Percentiles rank a stretch among this genome's conserved stretches.
phyloP scores from a whole-genome alignment of 2,888 invertebrate genomes.

The Linyphia triangularis region DNA sequence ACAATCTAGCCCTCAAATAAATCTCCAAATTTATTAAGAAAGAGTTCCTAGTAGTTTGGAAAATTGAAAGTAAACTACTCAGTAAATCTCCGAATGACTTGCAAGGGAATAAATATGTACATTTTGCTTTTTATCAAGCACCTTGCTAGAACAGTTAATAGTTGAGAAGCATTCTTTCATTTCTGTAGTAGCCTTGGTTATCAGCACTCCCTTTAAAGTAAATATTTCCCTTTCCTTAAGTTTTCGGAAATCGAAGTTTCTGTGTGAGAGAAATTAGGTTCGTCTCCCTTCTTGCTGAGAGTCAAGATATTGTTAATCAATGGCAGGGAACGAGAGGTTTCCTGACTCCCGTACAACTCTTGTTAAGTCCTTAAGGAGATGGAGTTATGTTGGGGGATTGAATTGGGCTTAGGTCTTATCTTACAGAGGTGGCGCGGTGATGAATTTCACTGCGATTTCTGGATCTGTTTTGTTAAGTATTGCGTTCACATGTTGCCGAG shows the following conservation, averaged over 20 bases:
- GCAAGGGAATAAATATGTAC: no score
- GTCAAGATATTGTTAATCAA: not conserved
- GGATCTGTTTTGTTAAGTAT: constrained; percentile 35
- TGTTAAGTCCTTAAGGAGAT: constrained; percentile 47
- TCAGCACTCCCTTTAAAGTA: constrained; percentile 21
- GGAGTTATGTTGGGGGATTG: constrained; percentile 32
- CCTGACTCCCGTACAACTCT: not conserved
- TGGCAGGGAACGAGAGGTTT: not conserved
- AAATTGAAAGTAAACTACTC: not conserved
- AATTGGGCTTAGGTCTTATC: constrained; percentile 34
- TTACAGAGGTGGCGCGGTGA: constrained; percentile 30
- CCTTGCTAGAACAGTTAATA: no score
- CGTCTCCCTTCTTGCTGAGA: not conserved
- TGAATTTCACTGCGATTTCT: constrained; percentile 7
- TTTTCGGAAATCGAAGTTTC: constrained; percentile 64
- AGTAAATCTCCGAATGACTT: not conserved
- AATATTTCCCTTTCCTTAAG: constrained; percentile 39
- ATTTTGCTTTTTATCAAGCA: no score
- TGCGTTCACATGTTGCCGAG: not conserved
- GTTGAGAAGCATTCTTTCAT: no score
- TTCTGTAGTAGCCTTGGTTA: no score
- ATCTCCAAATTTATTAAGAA: not conserved
- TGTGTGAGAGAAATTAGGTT: constrained; percentile 48
- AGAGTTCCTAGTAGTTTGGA: not conserved
- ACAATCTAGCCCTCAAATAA: not conserved